Evolutionary conservation across 2,797 vertebrate genomes (phyloP).

Genomic region (Poeciliopsis gracilis): DNA sequence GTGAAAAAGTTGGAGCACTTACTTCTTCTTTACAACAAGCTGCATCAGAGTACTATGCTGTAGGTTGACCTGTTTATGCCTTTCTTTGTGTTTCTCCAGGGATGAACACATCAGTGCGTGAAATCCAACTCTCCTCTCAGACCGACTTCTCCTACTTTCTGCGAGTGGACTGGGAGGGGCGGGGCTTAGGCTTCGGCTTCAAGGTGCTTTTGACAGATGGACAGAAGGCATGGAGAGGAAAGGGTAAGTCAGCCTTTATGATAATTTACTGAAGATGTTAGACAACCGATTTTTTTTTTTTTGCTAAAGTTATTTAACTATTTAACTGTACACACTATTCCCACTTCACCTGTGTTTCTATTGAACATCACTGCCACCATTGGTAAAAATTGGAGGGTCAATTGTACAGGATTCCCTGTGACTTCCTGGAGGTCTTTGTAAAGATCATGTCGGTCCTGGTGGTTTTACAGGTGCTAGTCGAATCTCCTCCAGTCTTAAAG

Average conservation of each 20-base stretch:
- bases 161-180: slow-evolving; percentile 83
- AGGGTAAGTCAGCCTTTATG: slow-evolving; percentile 78
- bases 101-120: slow-evolving; percentile 84
- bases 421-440: background rate
- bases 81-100: slow-evolving; percentile 33
- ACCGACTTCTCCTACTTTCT: slow-evolving; percentile 84
- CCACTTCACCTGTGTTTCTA: background rate
- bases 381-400: background rate
- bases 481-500: background rate
- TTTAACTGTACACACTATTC: background rate
- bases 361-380: background rate
- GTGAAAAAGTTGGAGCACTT: background rate
- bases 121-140: slow-evolving; percentile 81
- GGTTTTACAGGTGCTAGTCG: background rate
- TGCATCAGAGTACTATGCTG: background rate
- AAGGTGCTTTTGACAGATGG: slow-evolving; percentile 86
- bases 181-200: slow-evolving; percentile 85
- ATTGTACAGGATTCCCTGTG: background rate
- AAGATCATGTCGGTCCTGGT: background rate
- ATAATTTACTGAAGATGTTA: background rate
- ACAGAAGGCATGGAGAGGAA: slow-evolving; percentile 86
- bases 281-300: background rate
- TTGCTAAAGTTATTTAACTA: too few relatives aligned
- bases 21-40: too few relatives aligned
- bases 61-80: background rate